Conservation (phyloP, 2,888 invertebrate genomes). For the Tenodera sinensis region DNA sequence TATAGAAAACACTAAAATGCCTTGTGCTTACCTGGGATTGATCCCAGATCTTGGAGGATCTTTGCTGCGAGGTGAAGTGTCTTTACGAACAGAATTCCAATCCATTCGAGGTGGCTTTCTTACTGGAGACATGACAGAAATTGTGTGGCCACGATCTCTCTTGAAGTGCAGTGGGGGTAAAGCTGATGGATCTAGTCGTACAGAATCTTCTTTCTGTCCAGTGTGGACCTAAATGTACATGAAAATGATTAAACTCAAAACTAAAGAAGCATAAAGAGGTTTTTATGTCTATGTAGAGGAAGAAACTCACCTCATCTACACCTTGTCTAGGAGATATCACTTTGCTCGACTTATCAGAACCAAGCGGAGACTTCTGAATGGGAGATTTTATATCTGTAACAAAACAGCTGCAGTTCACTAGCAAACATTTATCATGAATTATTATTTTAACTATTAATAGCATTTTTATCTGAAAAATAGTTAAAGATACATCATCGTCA, state of each 20-base stretch:
- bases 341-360: not conserved
- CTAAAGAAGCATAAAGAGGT: too few relatives aligned
- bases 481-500: too few relatives aligned
- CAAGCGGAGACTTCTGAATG: not conserved
- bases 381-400: constrained; percentile 8
- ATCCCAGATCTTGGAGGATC: constrained; percentile 65
- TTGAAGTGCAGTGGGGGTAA: constrained; percentile 50
- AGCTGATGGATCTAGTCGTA: constrained; percentile 48
- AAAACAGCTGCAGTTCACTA: not conserved
- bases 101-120: constrained; percentile 46
- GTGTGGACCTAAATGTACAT: not conserved
- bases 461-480: too few relatives aligned
- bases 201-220: constrained; percentile 16
- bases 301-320: not conserved
- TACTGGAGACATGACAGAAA: constrained; percentile 79
- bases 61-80: constrained; percentile 42
- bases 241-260: not conserved
- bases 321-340: not conserved
- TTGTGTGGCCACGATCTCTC: constrained; percentile 72
- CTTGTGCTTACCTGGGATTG: constrained; percentile 60
- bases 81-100: constrained; percentile 43
- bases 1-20: not conserved
- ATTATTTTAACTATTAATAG: too few relatives aligned
- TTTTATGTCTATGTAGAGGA: too few relatives aligned
- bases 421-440: too few relatives aligned